Base-by-base conservation (phyloP, 2,888 invertebrate genomes). In the Philereme transversata region DNA sequence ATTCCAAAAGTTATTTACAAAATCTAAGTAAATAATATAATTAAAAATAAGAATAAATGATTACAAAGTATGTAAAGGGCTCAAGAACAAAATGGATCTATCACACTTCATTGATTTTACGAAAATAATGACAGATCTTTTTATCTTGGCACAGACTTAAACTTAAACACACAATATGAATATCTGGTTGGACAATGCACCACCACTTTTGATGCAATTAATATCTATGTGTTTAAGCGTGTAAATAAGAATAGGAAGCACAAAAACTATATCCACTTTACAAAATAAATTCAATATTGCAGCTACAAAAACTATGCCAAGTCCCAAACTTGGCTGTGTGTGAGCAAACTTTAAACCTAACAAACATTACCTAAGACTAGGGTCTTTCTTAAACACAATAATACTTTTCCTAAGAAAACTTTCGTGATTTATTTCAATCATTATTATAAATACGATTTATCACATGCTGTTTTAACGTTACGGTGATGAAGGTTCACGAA, bases 281-380 rank as follows among this genome's bases (percentile, higher is more conserved):
- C 45, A 51, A 62, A 68, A 65, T 64, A 65, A 67, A 60, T 65
- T 65, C 62, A 59, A 51, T 51, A 57, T 40, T 49, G 53, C 57
- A 55, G 48, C 64, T 67, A 69, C 53, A 58, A 64, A 63, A 49
- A 60, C 58, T 64, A 69, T 10, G 6, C 57, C 65, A 72, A 70
- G 46, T 50, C 54, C 57, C 65, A 60, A 55, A 64, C 72, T 82
- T 81, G 80, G 81, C 80, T 79, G 78, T 76, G 67, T 71, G 76
- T 88, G 89, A 89, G 89, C 89, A 88, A 88, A 72, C 70, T 74
- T 81, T 81, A 77, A 81, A 75, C 74, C 86, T 73, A 78, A 76
- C 80, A 82, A 85, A 82, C 78, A 80, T 82, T 86, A 86, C 74
- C 87, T 89, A 88, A 82, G 88, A 89, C 89, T 89, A 89, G 88